Base-by-base conservation (phyloP, 2,888 invertebrate genomes). In the Tupiocoris notatus region DNA sequence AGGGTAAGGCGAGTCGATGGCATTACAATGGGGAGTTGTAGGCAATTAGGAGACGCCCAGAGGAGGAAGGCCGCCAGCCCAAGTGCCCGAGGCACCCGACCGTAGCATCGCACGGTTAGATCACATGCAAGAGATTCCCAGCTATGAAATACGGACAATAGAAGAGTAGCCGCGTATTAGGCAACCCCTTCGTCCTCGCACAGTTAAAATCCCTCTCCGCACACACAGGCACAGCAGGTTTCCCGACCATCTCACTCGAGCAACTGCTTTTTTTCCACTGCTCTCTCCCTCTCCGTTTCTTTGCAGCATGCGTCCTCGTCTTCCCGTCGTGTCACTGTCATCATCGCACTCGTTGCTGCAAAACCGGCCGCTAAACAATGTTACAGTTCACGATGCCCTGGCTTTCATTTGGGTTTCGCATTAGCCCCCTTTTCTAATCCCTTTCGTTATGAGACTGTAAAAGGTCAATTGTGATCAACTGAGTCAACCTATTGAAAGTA, bases 101-200 rank as follows among this genome's bases (percentile, higher is more conserved):
- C 16, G 23, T n/a, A 16, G 67, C 67, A 56, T 21, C 67, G 25
- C 56, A 56, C 56, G 57, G 7, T 17, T 24, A 61, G 70, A 70
- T 70, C 70, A 56, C 54, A 70, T 59, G 59, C 25, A 58, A 59
- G 61, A 59, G 70, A 70, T 70, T 70, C 70, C 61, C 70, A 70
- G 61, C 61, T 24, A 17, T 18, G 70, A 24, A 24, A 70, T 59
- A 25, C 58, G 61, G 70, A 70, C 59, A 59, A 59, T 59, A n/a
- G 59, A 59, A 6, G 59, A 59, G 59, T 20, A 59, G 59, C 59
- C 59, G n/a, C 59, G n/a, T 59, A 39, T 39, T 39, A 39, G 39
- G 39, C 39, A 12, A 39, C 39, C 39, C 39, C 39, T 39, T 39
- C 39, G 6, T 39, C 12, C 39, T 7, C 39, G 3, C 39, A 12